Base-by-base conservation (phyloP, 2,113 vertebrate genomes). In the Thalassarche chlororhynchos region DNA sequence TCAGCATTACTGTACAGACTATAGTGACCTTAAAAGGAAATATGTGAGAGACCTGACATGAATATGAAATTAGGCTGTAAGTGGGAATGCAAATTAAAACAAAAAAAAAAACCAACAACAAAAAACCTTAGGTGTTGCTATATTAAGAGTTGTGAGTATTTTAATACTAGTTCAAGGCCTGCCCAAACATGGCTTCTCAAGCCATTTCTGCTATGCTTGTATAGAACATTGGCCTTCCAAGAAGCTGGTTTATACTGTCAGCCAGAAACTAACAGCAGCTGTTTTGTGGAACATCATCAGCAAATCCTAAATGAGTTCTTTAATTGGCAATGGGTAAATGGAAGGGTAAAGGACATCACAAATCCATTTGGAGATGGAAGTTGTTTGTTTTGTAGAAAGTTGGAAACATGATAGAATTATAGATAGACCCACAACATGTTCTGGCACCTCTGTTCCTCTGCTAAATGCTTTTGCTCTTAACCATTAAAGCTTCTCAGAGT, bases 261-360 rank as follows among this genome's bases (percentile, higher is more conserved):
- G 94, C 77, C 94, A 96, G 84, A 84, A 93, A 80, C 36, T 81
- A 71, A 40, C 46, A 91, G 89, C 97, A 97, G 92, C 92, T 97
- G 93, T 88, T 97, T 49, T 90, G 66, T 69, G 70, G 78, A 89
- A 52, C 58, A 83, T 42, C 72, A 71, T 52, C 44, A 84, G 74
- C 69, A 93, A 81, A 87, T 84, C 69, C 69, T 82, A 89, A 89
- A 87, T 78, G 47, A 72, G 31, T 23, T 60, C 72, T 93, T 89
- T 75, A 87, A 57, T 19, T 90, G 66, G 70, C 34, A 92, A 3
- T 47, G 69, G 72, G 20, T 74, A 47, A 79, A 85, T 8, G 24
- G 60, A 64, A 93, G 76, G 75, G 64, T 85, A 82, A 87, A 91
- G 65, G 74, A 36, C 57, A 52, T 46, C 57, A 47, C 29, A 60